Evolutionary conservation across 1,140 invertebrate genomes (phyloP).

Genomic region (Papilio helenus): DNA sequence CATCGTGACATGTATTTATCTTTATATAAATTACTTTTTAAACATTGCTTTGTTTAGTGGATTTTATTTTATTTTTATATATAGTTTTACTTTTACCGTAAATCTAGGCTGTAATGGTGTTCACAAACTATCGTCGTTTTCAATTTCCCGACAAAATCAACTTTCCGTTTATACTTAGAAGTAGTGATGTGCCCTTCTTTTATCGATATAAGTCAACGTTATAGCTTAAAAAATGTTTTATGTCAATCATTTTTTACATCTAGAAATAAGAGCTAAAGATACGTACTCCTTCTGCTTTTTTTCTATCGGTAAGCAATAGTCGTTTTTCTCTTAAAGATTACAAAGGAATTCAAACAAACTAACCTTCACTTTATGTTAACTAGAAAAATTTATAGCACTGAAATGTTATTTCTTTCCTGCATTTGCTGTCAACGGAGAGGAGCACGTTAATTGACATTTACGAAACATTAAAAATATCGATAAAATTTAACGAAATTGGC

Average conservation of each 20-base stretch:
- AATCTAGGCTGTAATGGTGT: constrained; percentile 19
- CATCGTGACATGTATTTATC: too few relatives aligned
- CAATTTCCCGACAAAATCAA: constrained; percentile 31
- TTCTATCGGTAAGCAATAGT: too few relatives aligned
- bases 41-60: not conserved
- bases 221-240: too few relatives aligned
- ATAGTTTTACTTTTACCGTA: not conserved
- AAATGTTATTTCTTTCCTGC: too few relatives aligned
- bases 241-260: not conserved
- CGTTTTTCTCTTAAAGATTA: too few relatives aligned
- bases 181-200: constrained; percentile 18
- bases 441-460: too few relatives aligned
- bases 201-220: constrained; percentile 14
- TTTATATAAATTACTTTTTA: too few relatives aligned
- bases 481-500: not conserved
- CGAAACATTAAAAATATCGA: not conserved
- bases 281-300: not conserved
- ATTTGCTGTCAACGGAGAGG: too few relatives aligned
- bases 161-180: constrained; percentile 12
- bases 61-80: constrained; percentile 1
- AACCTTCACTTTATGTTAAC: too few relatives aligned
- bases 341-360: too few relatives aligned
- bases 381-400: too few relatives aligned
- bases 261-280: not conserved
- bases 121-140: constrained; percentile 28